Evolutionary conservation across 2,113 vertebrate species (phyloP), one percentile per base, ranked within the genome.

Genomic region (Oxyura jamaicensis): DNA sequence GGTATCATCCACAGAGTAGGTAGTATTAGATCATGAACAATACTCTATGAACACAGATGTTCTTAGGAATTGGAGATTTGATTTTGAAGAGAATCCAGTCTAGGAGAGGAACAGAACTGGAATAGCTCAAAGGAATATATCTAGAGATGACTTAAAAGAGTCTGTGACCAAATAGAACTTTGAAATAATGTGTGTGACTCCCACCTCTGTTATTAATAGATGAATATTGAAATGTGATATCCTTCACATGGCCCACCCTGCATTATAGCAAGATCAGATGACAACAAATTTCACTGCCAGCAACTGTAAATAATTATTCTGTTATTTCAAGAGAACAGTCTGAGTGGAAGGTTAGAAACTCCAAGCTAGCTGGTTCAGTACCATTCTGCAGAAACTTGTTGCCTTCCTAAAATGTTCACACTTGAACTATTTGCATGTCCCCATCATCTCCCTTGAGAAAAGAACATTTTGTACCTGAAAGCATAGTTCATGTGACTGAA

Each of bases 1-100:
- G 99, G 99, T 90, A 99, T 99, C 96, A 99, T 99, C 94, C 99
- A 99, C 97, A 99, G 99, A 98, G 99, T 99, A 98, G 97, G 98
- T 97, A 97, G 86, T 95, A 81, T 95, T 94, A 92, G 85, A 80
- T 86, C 60, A 88, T 88, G 80, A 72, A 60, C 52, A 65, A 60
- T 87, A 59, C 2, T 85, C 82, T 69, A 62, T 90, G 66, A 62
- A 52, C 31, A 63, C 10, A 46, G 13, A 25, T 91, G 29, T 81
- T 83, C 41, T 78, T 71, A 28, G 31, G 65, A 86, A 48, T 11
- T 48, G 75, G 41, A 58, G 35, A 33, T 56, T 20, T 29, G 33
- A 8, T 36, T 85, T 53, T 60, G 33, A 53, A 74, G 60, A 74
- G 75, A 60, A 59, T 36, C 7, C 8, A 60, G 33, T 10, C 52